These are phyloP conservation scores for Champsocephalus esox DNA, from an alignment of 2,797 vertebrate species.

Conservation along the genomic window DNA sequence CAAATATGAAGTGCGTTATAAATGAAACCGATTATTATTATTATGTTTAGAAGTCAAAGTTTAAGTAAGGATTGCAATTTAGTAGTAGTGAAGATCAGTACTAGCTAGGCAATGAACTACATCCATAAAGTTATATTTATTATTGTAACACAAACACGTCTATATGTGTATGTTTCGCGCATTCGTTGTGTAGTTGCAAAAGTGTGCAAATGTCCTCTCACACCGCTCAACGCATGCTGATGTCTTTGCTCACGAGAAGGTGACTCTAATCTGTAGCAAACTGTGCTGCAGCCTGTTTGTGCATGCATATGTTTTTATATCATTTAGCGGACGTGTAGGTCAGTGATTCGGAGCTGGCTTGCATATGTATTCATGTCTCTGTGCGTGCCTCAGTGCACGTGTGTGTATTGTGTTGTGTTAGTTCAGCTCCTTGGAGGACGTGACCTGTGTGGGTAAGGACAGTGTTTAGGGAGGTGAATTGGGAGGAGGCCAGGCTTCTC, in stretches of 20 bases:
- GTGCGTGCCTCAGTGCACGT: conserved; percentile 25
- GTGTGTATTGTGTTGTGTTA: conserved; percentile 66
- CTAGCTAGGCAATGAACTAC: neutral
- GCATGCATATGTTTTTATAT: conserved; percentile 22
- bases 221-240: conserved; percentile 7
- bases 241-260: conserved; percentile 29
- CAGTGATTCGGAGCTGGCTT: conserved; percentile 24
- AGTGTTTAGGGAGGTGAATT: conserved; percentile 83
- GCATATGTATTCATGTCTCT: conserved; percentile 40
- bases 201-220: conserved; percentile 2
- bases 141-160: neutral
- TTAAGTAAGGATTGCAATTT: neutral
- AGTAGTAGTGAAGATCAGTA: neutral
- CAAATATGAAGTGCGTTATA: too few relatives aligned
- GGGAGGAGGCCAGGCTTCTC: conserved; percentile 87
- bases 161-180: conserved; percentile 18
- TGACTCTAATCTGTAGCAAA: conserved; percentile 30
- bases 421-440: conserved; percentile 82
- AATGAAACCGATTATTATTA: neutral
- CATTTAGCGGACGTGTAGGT: conserved; percentile 29
- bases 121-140: neutral
- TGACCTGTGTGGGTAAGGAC: conserved; percentile 89
- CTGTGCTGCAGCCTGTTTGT: conserved; percentile 6
- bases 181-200: neutral
- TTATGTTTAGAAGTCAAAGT: neutral